Base-by-base conservation (phyloP, 2,797 vertebrate species). In the Myotis findleyi region DNA sequence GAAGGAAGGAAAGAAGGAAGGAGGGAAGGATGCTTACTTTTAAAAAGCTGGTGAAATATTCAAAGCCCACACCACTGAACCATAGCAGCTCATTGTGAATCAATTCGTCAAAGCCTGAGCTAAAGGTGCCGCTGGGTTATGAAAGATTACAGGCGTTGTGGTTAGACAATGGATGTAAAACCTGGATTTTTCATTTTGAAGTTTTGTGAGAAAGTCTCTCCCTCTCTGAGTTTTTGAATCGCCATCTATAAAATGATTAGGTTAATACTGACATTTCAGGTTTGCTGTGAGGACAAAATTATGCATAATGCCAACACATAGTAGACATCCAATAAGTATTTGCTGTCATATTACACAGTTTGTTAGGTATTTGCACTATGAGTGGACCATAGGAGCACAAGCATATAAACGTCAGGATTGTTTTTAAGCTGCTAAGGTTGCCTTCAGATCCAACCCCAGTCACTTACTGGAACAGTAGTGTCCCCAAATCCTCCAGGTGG, bases 191-290 rank as follows among this genome's bases (percentile, higher is more conserved):
- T n/a, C 62, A 71, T 8, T 79, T 62, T 17, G 41, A 38, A 27
- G 14, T 87, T 93, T 89, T 89, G 25, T 88, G 64, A 57, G n/a
- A 55, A 89, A 64, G 6, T 64, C 38, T 53, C 79, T 86, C 89
- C 41, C 75, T 55, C 76, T 77, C 51, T 94, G 66, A 77, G 16
- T 83, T 23, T 87, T 55, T 59, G 33, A 79, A 21, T 89, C 16
- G 6, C 62, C 41, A 41, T 80, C 72, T 57, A 1, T 73, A 86
- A 87, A 81, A 94, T 33, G 9, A 69, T 25, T 57, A 49, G 10
- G 4, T 27, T 59, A 73, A 81, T 57, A 82, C 5, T 71, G n/a
- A 47, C 3, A 6, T 77, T 92, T 84, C 57, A 57, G 27, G 20
- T 44, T 90, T 93, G 49, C 27, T 41, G 7, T 80, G 33, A 87